Conservation (phyloP, 2,888 invertebrate species). For the Luperina nickerlii region DNA sequence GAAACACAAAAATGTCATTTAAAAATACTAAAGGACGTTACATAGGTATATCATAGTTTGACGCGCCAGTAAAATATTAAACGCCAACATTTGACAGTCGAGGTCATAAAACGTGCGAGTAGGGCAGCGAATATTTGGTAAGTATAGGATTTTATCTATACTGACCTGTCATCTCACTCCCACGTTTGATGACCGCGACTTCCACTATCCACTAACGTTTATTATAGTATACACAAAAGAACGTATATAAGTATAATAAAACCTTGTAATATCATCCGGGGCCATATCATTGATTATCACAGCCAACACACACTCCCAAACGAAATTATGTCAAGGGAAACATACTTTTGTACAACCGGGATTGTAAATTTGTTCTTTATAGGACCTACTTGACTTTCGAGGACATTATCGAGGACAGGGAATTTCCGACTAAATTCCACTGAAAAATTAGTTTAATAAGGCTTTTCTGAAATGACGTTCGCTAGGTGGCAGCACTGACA, state of each 20-base stretch:
- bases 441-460: no score
- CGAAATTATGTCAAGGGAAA: slow-evolving; percentile 44
- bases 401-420: background rate
- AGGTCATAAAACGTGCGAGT: background rate
- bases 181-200: background rate
- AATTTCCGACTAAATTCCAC: background rate
- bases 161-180: slow-evolving; percentile 8
- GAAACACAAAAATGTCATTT: slow-evolving; percentile 1
- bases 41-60: background rate
- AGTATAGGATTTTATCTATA: background rate
- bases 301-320: slow-evolving; percentile 72
- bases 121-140: background rate
- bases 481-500: no score
- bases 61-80: slow-evolving; percentile 2
- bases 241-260: slow-evolving; percentile 36
- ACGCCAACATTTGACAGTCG: background rate
- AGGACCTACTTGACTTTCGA: background rate
- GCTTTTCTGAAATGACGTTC: no score
- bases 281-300: slow-evolving; percentile 67
- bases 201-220: background rate
- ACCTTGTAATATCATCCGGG: slow-evolving; percentile 63
- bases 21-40: slow-evolving; percentile 15
- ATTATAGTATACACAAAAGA: slow-evolving; percentile 26
- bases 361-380: slow-evolving; percentile 14
- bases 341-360: slow-evolving; percentile 13